phyloP scores from a whole-genome alignment of 2,888 invertebrate genomes.

The Galerucella calmariensis region DNA sequence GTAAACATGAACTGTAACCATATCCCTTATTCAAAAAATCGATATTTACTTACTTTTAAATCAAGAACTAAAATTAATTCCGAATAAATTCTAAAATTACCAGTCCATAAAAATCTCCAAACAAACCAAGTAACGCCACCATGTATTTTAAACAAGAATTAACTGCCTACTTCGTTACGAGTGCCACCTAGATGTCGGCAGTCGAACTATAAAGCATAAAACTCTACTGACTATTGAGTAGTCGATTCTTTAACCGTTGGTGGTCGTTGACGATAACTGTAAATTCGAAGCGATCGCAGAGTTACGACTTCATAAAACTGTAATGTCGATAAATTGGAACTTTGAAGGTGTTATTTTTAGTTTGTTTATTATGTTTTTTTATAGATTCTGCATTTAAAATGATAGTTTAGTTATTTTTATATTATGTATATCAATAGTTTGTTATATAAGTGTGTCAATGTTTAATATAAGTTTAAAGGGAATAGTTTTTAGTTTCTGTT shows the following conservation, averaged over 20 bases:
- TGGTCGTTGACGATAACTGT: constrained; percentile 45
- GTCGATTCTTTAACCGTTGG: constrained; percentile 51
- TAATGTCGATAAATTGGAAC: constrained; percentile 12
- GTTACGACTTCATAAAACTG: constrained; percentile 28
- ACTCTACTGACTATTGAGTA: constrained; percentile 50
- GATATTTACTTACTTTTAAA: too few relatives aligned
- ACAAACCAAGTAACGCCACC: constrained; percentile 36
- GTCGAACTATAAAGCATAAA: constrained; percentile 58
- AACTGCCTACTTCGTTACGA: constrained; percentile 24
- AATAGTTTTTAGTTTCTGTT: not conserved
- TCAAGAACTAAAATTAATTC: too few relatives aligned
- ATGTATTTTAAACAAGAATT: constrained; percentile 33
- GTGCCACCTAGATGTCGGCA: constrained; percentile 62
- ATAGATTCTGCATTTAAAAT: not conserved
- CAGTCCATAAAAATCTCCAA: not conserved
- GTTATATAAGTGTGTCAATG: too few relatives aligned
- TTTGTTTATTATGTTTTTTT: not conserved
- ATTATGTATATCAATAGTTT: not conserved
- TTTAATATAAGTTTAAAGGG: not conserved
- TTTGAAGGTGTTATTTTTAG: not conserved
- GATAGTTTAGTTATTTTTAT: not conserved
- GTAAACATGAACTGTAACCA: not conserved
- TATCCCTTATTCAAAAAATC: not conserved
- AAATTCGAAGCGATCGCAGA: constrained; percentile 25
- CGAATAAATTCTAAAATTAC: not conserved